Base-by-base conservation (phyloP, 2,113 vertebrate genomes). In the Sander vitreus region DNA sequence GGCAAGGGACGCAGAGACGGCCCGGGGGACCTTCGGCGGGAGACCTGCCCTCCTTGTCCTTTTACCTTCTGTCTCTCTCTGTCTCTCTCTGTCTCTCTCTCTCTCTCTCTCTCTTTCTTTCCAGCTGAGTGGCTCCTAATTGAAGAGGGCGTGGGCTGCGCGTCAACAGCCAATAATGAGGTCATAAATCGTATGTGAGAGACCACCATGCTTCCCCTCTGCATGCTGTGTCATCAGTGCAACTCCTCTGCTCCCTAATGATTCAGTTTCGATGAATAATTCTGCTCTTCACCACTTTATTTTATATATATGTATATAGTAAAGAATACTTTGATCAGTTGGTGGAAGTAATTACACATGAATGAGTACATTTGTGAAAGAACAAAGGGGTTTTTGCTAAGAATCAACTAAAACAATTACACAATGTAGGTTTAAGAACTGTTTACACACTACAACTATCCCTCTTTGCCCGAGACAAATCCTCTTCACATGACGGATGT, bases 111-210 rank as follows among this genome's bases (percentile, higher is more conserved):
- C 62, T 14, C 60, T 75, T 36, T 83, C 68, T 91, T 93, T 92
- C 89, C 91, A 86, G 78, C 74, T 73, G 86, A 91, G 83, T 80
- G 77, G 81, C 65, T 92, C 74, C 88, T 94, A 91, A 93, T 91
- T 94, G 90, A 90, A 90, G 75, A 53, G 80, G 86, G 80, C 53
- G 85, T 69, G 66, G 78, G 85, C 68, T 39, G 36, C 45, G 66
- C 77, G 85, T 86, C 80, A 79, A 78, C 86, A 62, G 76, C 58
- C 59, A 3, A 36, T 67, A 65, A 78, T 74, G 68, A 77, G 86
- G 85, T 89, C 89, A 82, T 84, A 86, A 93, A 91, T 82, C 79
- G 53, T 45, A 21, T 8, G 76, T 43, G 69, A 76, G 74, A 33
- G n/a, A 63, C 58, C 60, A 14, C 23, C 67, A 3, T 11, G 43